Percentiles rank a stretch among this genome's conserved stretches.
Conservation (phyloP, 37 sponge, comb jelly and placozoan genomes). For the Ephydatia muelleri region DNA sequence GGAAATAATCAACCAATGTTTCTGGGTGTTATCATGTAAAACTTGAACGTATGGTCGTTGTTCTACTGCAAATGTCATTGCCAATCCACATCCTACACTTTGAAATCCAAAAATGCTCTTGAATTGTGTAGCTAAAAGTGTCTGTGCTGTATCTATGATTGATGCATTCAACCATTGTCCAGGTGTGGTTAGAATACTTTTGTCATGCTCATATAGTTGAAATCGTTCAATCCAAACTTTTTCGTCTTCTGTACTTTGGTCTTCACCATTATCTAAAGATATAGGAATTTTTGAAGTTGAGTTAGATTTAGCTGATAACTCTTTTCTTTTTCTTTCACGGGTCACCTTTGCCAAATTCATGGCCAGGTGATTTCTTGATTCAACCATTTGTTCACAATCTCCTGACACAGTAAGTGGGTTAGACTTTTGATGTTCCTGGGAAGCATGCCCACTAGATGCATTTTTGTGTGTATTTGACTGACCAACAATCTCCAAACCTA, state of each 20-base stretch:
- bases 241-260: neutral
- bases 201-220: neutral
- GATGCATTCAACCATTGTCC: constrained; percentile 10
- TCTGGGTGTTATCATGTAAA: neutral
- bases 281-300: no score
- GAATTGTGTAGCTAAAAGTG: constrained; percentile 8
- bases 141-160: constrained; percentile 13
- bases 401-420: no score
- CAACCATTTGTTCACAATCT: no score
- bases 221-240: constrained; percentile 10
- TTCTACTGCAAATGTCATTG: constrained; percentile 8
- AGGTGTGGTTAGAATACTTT: neutral
- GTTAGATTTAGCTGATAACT: no score
- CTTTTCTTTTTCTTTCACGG: no score
- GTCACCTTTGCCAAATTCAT: no score
- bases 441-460: no score
- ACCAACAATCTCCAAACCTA: no score
- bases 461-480: no score
- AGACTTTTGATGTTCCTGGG: no score
- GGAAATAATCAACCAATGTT: constrained; percentile 7
- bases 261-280: no score
- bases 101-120: neutral
- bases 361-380: no score
- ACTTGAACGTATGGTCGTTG: constrained; percentile 12
- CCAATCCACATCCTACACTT: constrained; percentile 4